A percentile compares a stretch with the other conserved stretches of the same genome.
phyloP scores from a whole-genome alignment of 2,888 invertebrate species.

The Iselma pallidipennis region DNA sequence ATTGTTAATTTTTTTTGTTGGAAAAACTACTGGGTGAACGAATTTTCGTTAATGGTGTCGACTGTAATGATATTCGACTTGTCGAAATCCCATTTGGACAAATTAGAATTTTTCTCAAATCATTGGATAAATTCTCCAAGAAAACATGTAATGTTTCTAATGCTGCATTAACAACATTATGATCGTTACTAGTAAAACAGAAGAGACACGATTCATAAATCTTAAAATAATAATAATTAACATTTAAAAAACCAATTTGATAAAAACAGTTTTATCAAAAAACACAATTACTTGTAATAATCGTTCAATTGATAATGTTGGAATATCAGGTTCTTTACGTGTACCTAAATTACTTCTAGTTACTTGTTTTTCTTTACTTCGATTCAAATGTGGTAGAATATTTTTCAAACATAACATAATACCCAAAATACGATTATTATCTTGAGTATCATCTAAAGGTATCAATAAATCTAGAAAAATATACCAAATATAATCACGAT shows the following conservation, averaged over 20 bases:
- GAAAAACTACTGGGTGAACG: conserved; percentile 61
- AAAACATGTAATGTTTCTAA: conserved; percentile 76
- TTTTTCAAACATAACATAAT: conserved; percentile 67
- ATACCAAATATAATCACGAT: conserved; percentile 7
- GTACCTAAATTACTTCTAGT: conserved; percentile 49
- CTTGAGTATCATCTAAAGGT: conserved; percentile 51
- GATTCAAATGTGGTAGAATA: conserved; percentile 62
- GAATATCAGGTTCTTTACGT: conserved; percentile 43
- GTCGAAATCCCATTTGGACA: conserved; percentile 56
- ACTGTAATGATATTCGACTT: conserved; percentile 48
- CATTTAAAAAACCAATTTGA: conserved; percentile 5
- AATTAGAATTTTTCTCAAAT: conserved; percentile 60
- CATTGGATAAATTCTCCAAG: conserved; percentile 60
- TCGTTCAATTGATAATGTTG: conserved; percentile 43
- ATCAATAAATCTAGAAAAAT: conserved; percentile 48
- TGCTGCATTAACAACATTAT: conserved; percentile 86
- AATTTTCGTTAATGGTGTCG: conserved; percentile 48
- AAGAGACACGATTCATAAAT: conserved; percentile 77
- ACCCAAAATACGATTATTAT: conserved; percentile 64
- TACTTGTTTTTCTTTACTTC: conserved; percentile 36
- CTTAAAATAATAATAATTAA: conserved; percentile 59
- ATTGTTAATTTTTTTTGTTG: conserved; percentile 5
- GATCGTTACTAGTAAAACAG: conserved; percentile 73
- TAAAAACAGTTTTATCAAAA: too few species aligned
- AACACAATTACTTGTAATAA: conserved; percentile 38